A percentile compares a stretch with the other conserved stretches of the same genome.
These are phyloP conservation scores for Rhineura floridana DNA, from an alignment of 2,113 vertebrate genomes.

Conservation along the genomic window DNA sequence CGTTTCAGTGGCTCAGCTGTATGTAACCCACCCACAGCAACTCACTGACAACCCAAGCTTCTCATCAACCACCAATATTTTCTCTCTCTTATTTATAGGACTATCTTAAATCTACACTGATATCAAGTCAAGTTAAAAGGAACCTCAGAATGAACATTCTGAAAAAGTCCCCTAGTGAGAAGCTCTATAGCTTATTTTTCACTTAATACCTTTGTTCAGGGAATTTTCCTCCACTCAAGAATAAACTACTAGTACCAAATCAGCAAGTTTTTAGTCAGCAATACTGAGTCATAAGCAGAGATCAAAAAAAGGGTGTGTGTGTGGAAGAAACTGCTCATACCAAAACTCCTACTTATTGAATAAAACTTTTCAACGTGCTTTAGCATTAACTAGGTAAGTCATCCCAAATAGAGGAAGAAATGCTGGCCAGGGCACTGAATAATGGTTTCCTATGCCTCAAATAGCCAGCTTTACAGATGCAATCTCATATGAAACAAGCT, in stretches of 20 bases:
- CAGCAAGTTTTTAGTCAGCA: slow-evolving; percentile 18
- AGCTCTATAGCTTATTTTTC: slow-evolving; percentile 3
- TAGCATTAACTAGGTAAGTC: neutral
- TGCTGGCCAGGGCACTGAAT: accelerated
- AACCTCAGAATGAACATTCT: neutral
- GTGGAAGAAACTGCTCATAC: neutral
- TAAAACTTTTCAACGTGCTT: neutral
- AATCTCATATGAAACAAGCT: neutral
- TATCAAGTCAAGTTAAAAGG: neutral
- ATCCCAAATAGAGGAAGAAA: neutral
- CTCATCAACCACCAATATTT: neutral
- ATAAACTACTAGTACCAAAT: neutral
- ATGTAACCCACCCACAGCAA: no score
- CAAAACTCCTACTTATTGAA: slow-evolving; percentile 16
- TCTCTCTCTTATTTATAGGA: neutral
- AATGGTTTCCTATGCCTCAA: accelerated
- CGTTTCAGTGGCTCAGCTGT: no score
- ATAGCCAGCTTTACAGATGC: neutral
- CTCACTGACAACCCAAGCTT: no score
- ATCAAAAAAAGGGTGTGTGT: neutral
- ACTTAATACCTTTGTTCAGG: neutral
- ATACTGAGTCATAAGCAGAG: slow-evolving; percentile 33
- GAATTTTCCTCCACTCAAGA: neutral
- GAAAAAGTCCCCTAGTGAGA: neutral
- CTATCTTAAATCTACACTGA: neutral